Evolutionary conservation across 2,113 vertebrate species (phyloP).

Genomic region (Triplophysa rosa): DNA sequence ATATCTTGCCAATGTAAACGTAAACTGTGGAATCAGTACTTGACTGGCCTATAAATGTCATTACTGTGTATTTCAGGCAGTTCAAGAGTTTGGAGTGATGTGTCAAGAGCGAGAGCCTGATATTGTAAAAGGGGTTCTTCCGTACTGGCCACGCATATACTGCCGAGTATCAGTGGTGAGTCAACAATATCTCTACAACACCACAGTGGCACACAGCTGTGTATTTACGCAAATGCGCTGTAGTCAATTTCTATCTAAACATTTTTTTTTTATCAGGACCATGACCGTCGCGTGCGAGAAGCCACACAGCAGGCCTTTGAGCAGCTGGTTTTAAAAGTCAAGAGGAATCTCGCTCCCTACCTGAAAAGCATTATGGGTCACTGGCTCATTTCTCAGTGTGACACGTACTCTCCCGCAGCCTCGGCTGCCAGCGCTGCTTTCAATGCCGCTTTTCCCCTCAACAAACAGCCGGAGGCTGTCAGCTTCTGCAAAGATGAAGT

Average conservation of each 20-base stretch:
- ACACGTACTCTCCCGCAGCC: slow-evolving; percentile 90
- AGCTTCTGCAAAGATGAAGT: slow-evolving; percentile 96
- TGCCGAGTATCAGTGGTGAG: slow-evolving; percentile 94
- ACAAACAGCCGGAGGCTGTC: slow-evolving; percentile 92
- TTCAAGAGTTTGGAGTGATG: slow-evolving; percentile 95
- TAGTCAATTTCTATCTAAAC: not conserved
- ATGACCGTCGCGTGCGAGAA: slow-evolving; percentile 93
- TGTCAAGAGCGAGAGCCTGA: slow-evolving; percentile 90
- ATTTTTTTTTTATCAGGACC: slow-evolving; percentile 75
- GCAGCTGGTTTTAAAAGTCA: slow-evolving; percentile 93
- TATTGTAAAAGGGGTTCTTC: slow-evolving; percentile 92
- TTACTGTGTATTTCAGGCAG: slow-evolving; percentile 77
- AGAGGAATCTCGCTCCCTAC: slow-evolving; percentile 91
- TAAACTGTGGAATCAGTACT: not conserved
- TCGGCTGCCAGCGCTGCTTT: slow-evolving; percentile 88
- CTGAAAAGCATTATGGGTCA: slow-evolving; percentile 95
- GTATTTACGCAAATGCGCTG: not conserved
- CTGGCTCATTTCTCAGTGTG: slow-evolving; percentile 97
- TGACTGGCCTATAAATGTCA: not conserved
- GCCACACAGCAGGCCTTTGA: slow-evolving; percentile 94
- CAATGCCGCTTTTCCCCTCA: slow-evolving; percentile 87
- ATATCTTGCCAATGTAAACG: no score
- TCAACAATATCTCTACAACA: not conserved
- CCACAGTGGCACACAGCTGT: not conserved
- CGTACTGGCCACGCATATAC: slow-evolving; percentile 97